phyloP scores from a whole-genome alignment of 2,797 vertebrate species.

The Clarias fuscus region DNA sequence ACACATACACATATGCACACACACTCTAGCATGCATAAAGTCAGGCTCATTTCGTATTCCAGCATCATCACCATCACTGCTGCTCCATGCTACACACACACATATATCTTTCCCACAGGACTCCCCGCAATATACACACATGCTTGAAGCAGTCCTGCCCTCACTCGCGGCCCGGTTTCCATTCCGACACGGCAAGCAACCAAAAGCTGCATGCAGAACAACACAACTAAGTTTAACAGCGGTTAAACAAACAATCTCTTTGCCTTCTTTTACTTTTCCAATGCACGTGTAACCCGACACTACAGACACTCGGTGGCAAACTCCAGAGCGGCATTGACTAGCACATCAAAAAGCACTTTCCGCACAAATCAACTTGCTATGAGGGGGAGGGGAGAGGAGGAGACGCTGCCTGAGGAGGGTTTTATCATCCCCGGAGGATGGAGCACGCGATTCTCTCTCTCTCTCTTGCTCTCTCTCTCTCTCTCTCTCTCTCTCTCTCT shows the following conservation, averaged over 20 bases:
- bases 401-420: slow-evolving; percentile 47
- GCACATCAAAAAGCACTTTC: slow-evolving; percentile 42
- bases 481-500: slow-evolving; percentile 38
- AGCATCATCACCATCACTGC: slow-evolving; percentile 44
- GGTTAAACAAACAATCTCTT: not conserved
- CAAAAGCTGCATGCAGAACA: slow-evolving; percentile 11
- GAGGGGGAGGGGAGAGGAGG: slow-evolving; percentile 32
- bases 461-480: slow-evolving; percentile 1
- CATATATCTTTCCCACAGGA: not conserved
- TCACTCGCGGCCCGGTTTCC: not conserved
- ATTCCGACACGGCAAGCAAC: not conserved
- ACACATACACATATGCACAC: slow-evolving; percentile 9
- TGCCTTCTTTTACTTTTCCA: slow-evolving; percentile 14
- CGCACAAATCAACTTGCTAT: slow-evolving; percentile 34
- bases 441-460: slow-evolving; percentile 24
- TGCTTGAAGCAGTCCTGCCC: not conserved
- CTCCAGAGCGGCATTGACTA: slow-evolving; percentile 24
- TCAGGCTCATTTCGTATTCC: slow-evolving; percentile 24
- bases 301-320: slow-evolving; percentile 2
- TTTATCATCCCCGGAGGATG: slow-evolving; percentile 52
- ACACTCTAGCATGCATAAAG: slow-evolving; percentile 8
- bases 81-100: slow-evolving; percentile 20
- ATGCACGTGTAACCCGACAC: slow-evolving; percentile 7
- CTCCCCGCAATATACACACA: not conserved
- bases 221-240: slow-evolving; percentile 18